Base-by-base conservation (phyloP, 1,140 invertebrate genomes). In the Drosophila pseudoobscura region DNA sequence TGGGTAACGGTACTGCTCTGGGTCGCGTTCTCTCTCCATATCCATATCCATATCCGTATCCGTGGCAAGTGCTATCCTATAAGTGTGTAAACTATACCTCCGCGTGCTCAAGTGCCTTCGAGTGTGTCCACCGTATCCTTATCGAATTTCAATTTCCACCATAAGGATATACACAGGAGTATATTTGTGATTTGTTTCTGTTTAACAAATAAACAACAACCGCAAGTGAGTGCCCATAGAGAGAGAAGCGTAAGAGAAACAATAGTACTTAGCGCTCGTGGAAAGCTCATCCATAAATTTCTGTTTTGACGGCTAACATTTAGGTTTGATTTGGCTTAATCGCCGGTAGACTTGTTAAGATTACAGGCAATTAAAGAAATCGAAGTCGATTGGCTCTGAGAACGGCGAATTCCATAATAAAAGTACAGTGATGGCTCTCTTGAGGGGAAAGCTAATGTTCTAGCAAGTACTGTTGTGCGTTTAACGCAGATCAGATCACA, bases 1-100 rank as follows among this genome's bases (percentile, higher is more conserved):
- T 78, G 75, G 77, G 53, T 75, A 87, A 75, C 82, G 75, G 82
- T 82, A 70, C 74, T 59, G 51, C 31, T 75, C 39, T 39, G 9
- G 39, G 31, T 22, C 49, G 52, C 41, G 70, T 44, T 44, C 43
- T 55, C 15, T 63, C 63, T 47, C 53, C 53, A 54, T 61, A 35
- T 35, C 9, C 31, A 35, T 35, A 9, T 35, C 9, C 31, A 35
- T 35, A 35, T 35, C 7, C 7, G 8, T 31, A 31, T 31, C 31
- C 31, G 31, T 35, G 31, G 31, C 31, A 11, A 35, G 31, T 35
- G 31, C 47, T 46, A n/a, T n/a, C 15, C 51, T 8, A 35, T 13
- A 55, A 46, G 8, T n/a, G 17, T 45, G 47, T 26, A 43, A 26
- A 50, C 5, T 24, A 69, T 56, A 49, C 50, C 62, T 54, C 43